A percentile compares a stretch with the other conserved stretches of the same genome.
Evolutionary conservation across 2,888 invertebrate species (phyloP).

Genomic region (Drosophila rellima): DNA sequence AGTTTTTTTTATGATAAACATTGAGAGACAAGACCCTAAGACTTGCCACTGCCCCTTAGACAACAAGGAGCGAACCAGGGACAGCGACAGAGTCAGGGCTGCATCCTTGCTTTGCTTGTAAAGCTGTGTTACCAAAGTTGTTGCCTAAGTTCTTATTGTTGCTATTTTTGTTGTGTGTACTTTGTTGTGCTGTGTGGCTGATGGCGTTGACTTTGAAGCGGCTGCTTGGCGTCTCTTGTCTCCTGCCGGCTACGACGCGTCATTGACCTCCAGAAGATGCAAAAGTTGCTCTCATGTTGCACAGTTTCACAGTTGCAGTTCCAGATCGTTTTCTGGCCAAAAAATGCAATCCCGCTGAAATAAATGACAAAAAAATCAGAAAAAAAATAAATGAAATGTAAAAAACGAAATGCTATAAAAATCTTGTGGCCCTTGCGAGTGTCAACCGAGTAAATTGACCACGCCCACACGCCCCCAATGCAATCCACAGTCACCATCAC

Average conservation of each 20-base stretch:
- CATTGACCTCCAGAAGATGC: constrained; percentile 59
- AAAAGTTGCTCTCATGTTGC: too few species aligned
- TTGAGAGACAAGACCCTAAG: constrained; percentile 41
- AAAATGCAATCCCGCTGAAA: constrained; percentile 58
- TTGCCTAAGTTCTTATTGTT: constrained; percentile 26
- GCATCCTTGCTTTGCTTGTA: constrained; percentile 53
- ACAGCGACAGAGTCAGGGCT: constrained; percentile 22
- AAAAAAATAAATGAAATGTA: not conserved
- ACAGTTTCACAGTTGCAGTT: too few species aligned
- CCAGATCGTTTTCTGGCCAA: constrained; percentile 15
- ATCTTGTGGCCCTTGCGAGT: constrained; percentile 28
- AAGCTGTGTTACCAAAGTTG: constrained; percentile 41
- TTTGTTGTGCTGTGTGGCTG: constrained; percentile 39
- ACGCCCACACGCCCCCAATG: constrained; percentile 16
- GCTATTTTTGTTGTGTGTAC: constrained; percentile 36
- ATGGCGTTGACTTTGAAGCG: constrained; percentile 62
- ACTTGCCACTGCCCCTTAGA: constrained; percentile 40
- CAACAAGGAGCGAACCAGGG: constrained; percentile 42
- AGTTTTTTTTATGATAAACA: constrained; percentile 64
- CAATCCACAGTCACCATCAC: constrained; percentile 8
- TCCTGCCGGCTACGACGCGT: constrained; percentile 52
- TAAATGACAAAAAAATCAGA: constrained; percentile 43
- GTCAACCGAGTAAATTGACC: constrained; percentile 39
- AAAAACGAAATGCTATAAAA: not conserved
- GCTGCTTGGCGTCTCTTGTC: constrained; percentile 49